phyloP scores from a whole-genome alignment of 2,888 invertebrate genomes.

The Scaptomyza parva region DNA sequence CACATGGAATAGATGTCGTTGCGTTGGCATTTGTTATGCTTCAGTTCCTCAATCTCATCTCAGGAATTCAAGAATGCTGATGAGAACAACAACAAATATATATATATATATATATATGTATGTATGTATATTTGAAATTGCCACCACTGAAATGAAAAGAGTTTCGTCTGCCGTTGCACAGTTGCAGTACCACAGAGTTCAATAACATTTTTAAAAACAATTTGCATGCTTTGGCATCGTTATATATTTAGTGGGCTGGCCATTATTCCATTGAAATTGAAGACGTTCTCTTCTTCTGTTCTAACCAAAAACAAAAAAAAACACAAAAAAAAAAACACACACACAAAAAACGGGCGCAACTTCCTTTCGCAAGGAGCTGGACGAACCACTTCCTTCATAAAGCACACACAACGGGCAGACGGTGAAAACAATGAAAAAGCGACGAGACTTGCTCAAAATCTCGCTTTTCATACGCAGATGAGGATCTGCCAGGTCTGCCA shows the following conservation, averaged over 20 bases:
- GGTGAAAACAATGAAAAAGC: constrained; percentile 14
- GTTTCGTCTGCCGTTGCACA: background rate
- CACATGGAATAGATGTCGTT: constrained; percentile 57
- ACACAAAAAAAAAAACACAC: constrained; percentile 34
- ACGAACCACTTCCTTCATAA: constrained; percentile 51
- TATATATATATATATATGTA: too few species aligned
- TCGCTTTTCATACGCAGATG: constrained; percentile 41
- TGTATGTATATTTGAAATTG: too few species aligned
- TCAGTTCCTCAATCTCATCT: constrained; percentile 10
- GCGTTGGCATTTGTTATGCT: constrained; percentile 49
- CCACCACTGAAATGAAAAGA: constrained; percentile 18
- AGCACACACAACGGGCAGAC: constrained; percentile 1
- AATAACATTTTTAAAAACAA: constrained; percentile 60
- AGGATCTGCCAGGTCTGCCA: constrained; percentile 30
- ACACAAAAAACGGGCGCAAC: constrained; percentile 49
- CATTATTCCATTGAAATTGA: constrained; percentile 38
- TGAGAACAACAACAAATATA: too few species aligned
- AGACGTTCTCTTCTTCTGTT: constrained; percentile 9
- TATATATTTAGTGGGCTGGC: constrained; percentile 3
- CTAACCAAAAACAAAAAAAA: constrained; percentile 28
- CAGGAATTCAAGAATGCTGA: constrained; percentile 11
- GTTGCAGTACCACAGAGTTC: constrained; percentile 52
- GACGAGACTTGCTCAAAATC: constrained; percentile 3
- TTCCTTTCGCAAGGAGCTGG: constrained; percentile 62
- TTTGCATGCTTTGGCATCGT: constrained; percentile 50